phyloP scores from a whole-genome alignment of 2,797 vertebrate species.

The Trachurus trachurus region DNA sequence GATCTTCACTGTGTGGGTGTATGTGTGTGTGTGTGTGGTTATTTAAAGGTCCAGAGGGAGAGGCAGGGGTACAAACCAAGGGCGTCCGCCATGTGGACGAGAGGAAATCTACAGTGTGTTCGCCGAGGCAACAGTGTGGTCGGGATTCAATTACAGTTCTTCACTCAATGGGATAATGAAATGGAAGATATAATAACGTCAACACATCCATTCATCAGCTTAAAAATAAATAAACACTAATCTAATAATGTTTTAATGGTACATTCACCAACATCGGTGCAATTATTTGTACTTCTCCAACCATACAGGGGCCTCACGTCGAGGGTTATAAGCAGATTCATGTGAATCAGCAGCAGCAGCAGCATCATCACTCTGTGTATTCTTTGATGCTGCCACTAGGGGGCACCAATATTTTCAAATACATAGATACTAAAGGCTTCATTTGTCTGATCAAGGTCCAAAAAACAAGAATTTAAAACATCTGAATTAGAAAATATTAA shows the following conservation, averaged over 20 bases:
- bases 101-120: slow-evolving; percentile 4
- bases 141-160: not conserved
- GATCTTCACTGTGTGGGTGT: not conserved
- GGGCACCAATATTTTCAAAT: not conserved
- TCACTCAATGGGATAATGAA: not conserved
- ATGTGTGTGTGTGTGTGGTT: slow-evolving; percentile 12
- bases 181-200: not conserved
- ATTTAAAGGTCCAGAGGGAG: slow-evolving; percentile 42
- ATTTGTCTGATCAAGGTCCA: not conserved
- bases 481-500: not conserved
- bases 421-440: not conserved
- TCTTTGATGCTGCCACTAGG: not conserved
- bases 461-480: not conserved
- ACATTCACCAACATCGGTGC: not conserved
- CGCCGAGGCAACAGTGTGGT: not conserved
- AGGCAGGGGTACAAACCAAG: slow-evolving; percentile 37
- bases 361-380: not conserved
- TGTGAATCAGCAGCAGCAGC: not conserved
- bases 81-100: slow-evolving; percentile 6
- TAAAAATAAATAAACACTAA: no score
- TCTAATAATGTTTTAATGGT: not conserved
- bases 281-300: not conserved
- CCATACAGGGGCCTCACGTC: not conserved
- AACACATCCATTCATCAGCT: not conserved
- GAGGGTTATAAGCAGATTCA: not conserved